phyloP scores from a whole-genome alignment of 2,113 vertebrate species.

The Irena cyanogastra region DNA sequence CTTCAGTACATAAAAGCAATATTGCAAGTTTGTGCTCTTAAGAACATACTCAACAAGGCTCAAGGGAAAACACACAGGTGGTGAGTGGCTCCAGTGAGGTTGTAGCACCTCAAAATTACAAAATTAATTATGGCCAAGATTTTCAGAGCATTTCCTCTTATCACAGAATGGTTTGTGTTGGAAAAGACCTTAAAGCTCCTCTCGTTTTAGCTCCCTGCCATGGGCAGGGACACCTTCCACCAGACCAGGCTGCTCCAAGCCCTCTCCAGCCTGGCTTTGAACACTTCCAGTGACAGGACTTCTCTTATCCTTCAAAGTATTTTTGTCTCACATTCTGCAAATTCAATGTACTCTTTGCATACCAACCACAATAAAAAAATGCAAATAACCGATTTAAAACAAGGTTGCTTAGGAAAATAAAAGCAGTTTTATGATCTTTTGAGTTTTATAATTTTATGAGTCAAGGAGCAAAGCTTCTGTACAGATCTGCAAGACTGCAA shows the following conservation, averaged over 20 bases:
- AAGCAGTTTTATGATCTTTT: neutral
- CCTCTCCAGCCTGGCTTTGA: neutral
- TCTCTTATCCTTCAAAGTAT: neutral
- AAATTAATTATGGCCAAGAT: neutral
- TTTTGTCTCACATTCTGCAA: neutral
- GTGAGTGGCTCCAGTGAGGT: neutral
- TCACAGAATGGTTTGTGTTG: neutral
- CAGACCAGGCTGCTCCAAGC: neutral
- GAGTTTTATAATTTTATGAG: neutral
- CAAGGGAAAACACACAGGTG: neutral
- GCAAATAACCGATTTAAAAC: neutral
- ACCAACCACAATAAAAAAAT: neutral
- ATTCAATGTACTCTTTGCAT: neutral
- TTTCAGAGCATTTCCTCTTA: neutral
- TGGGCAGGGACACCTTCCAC: neutral
- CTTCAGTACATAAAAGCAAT: neutral
- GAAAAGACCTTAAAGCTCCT: neutral
- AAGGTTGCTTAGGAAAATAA: neutral
- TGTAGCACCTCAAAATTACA: neutral
- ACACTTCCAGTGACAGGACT: neutral
- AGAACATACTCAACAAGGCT: neutral
- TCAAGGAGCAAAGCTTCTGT: neutral
- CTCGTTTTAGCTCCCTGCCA: neutral
- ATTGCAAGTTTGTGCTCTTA: neutral
- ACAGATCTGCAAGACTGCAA: neutral